Percentiles rank a stretch among this genome's conserved stretches.
Conservation (phyloP, 2,113 vertebrate species). For the Platichthys stellatus region DNA sequence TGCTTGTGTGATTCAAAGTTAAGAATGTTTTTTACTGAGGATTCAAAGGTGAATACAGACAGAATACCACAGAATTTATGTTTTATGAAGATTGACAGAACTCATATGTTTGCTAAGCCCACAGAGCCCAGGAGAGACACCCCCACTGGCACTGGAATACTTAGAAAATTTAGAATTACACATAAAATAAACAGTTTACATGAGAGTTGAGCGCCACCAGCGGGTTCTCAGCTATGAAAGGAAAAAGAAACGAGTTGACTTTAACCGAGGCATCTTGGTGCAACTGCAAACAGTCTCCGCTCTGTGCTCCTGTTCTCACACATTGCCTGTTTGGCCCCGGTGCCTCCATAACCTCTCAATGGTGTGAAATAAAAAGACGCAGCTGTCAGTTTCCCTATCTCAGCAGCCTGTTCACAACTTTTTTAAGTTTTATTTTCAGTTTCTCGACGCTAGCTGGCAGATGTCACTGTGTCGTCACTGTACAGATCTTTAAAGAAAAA, state of each 20-base stretch:
- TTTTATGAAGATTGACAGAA: too few species aligned
- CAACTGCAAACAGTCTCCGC: too few species aligned
- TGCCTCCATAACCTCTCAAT: slow-evolving; percentile 21
- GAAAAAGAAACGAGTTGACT: not conserved
- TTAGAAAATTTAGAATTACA: not conserved
- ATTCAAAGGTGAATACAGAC: not conserved
- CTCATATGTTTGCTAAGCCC: not conserved
- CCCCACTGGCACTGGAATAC: not conserved
- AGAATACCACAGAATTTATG: too few species aligned
- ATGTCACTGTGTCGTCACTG: not conserved
- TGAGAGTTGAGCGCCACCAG: not conserved
- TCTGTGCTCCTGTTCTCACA: too few species aligned
- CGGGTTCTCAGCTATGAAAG: not conserved
- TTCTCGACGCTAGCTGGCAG: not conserved
- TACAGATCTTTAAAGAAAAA: not conserved
- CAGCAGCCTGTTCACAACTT: not conserved
- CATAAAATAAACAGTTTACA: not conserved
- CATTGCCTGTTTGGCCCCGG: not conserved
- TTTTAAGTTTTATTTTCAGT: slow-evolving; percentile 9
- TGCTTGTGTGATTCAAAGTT: too few species aligned
- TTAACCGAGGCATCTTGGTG: not conserved
- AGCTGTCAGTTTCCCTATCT: not conserved
- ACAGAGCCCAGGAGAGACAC: not conserved
- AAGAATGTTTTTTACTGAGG: not conserved
- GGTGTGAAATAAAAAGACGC: slow-evolving; percentile 35